Evolutionary conservation across 2,113 vertebrate genomes (phyloP).

Genomic region (Xenopus borealis): DNA sequence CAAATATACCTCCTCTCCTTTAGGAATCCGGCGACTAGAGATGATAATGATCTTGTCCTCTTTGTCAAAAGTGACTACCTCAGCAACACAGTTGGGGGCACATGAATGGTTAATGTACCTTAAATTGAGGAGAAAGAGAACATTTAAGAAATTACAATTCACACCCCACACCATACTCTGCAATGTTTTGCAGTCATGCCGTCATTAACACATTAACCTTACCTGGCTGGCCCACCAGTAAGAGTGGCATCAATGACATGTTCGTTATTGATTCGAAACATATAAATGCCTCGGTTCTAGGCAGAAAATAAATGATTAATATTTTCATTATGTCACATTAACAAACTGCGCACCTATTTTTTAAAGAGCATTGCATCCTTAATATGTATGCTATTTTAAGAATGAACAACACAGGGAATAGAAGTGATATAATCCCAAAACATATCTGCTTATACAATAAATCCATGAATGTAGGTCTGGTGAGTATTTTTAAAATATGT

Average conservation of each 20-base stretch:
- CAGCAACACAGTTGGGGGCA: slow-evolving; percentile 94
- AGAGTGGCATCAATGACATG: slow-evolving; percentile 96
- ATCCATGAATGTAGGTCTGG: too few species aligned
- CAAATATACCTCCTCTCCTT: slow-evolving; percentile 87
- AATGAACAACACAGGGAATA: too few species aligned
- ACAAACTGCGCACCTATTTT: too few species aligned
- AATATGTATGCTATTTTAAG: too few species aligned
- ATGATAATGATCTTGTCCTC: slow-evolving; percentile 99
- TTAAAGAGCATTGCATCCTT: too few species aligned
- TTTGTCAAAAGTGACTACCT: slow-evolving; percentile 97
- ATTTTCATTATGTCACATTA: too few species aligned
- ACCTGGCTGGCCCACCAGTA: slow-evolving; percentile 93
- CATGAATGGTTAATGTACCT: slow-evolving; percentile 98
- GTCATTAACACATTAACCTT: slow-evolving; percentile 35
- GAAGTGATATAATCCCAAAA: too few species aligned
- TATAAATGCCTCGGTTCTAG: slow-evolving; percentile 97
- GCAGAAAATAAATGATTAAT: background rate
- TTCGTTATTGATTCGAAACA: slow-evolving; percentile 98
- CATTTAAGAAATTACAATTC: background rate
- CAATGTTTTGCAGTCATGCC: background rate
- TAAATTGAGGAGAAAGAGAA: background rate
- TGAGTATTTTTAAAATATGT: too few species aligned
- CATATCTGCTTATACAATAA: too few species aligned
- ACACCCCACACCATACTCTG: background rate
- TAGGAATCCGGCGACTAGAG: slow-evolving; percentile 94